A percentile compares a stretch with the other conserved stretches of the same genome.
Conservation (phyloP, 2,113 vertebrate genomes). For the Equus quagga region DNA sequence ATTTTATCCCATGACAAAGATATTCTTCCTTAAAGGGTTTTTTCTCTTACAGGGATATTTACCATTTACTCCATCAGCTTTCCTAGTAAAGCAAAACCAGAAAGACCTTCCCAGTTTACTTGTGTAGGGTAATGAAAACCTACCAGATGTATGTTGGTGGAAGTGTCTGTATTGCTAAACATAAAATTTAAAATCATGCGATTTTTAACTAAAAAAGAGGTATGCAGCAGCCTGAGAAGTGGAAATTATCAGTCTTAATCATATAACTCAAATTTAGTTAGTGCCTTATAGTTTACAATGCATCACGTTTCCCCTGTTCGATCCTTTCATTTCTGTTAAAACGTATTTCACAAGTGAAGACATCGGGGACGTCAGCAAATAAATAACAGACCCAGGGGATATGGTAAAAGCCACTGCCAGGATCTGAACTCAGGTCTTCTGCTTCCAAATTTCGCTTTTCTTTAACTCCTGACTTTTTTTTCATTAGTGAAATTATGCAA, state of each 20-base stretch:
- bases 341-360: not conserved
- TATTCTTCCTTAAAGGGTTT: not conserved
- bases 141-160: not conserved
- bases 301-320: not conserved
- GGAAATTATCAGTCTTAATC: not conserved
- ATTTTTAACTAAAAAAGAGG: not conserved
- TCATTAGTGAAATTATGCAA: not conserved
- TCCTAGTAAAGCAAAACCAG: not conserved
- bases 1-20: not conserved
- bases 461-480: not conserved
- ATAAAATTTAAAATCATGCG: not conserved
- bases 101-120: not conserved
- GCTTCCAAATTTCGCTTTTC: not conserved
- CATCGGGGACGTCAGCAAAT: not conserved
- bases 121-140: not conserved
- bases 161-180: not conserved
- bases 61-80: slow-evolving; percentile 8
- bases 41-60: not conserved
- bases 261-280: not conserved
- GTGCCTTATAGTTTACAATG: not conserved
- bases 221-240: not conserved
- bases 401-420: not conserved
- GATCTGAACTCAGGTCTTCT: not conserved
- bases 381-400: not conserved
- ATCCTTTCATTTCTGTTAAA: not conserved